phyloP scores from a whole-genome alignment of 2,113 vertebrate species.

The Poeciliopsis retropinna region DNA sequence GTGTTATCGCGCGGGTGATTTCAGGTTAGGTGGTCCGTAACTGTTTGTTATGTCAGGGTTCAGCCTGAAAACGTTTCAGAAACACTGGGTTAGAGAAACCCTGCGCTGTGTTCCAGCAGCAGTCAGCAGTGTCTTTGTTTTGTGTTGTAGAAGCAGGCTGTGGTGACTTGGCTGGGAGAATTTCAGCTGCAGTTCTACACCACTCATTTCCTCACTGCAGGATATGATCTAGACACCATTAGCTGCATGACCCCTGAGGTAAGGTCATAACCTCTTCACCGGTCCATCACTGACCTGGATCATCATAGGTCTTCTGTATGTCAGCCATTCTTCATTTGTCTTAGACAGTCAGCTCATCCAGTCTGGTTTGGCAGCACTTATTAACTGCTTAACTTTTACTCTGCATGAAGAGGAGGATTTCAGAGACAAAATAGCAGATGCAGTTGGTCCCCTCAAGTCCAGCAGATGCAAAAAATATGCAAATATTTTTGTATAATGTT shows the following conservation, averaged over 20 bases:
- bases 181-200: constrained; percentile 98
- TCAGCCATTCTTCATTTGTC: constrained; percentile 47
- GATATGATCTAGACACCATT: constrained; percentile 96
- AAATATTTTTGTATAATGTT: not conserved
- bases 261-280: constrained; percentile 69
- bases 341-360: constrained; percentile 31
- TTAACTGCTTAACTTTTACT: not conserved
- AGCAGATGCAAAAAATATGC: not conserved
- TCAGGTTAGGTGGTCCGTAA: too few relatives aligned
- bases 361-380: constrained; percentile 31
- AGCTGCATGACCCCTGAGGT: constrained; percentile 98
- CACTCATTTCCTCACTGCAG: constrained; percentile 93
- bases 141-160: constrained; percentile 92
- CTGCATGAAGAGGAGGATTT: not conserved
- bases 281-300: constrained; percentile 61
- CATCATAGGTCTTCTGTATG: constrained; percentile 73
- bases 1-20: too few relatives aligned
- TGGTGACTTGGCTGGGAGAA: constrained; percentile 94
- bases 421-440: not conserved
- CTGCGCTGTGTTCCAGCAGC: constrained; percentile 27
- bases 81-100: not conserved
- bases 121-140: constrained; percentile 64
- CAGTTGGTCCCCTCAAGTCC: not conserved
- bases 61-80: too few relatives aligned
- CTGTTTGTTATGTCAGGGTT: too few relatives aligned